These are phyloP conservation scores for Odocoileus hemionus DNA, from an alignment of 2,113 vertebrate genomes.

Conservation along the genomic window DNA sequence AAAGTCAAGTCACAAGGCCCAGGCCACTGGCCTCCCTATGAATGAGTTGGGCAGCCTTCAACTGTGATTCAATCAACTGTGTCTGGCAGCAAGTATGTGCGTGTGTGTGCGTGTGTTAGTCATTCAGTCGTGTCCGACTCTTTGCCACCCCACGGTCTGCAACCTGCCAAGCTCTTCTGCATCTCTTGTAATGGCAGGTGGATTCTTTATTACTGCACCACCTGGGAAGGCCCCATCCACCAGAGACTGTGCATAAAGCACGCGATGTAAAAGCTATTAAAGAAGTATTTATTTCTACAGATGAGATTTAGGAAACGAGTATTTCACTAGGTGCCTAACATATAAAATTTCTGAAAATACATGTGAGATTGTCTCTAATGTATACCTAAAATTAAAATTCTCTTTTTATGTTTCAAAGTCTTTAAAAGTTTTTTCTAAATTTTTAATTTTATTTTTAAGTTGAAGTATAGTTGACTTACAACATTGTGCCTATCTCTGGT, in stretches of 20 bases:
- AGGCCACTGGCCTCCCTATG: not conserved
- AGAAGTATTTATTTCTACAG: not conserved
- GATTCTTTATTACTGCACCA: not conserved
- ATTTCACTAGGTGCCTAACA: not conserved
- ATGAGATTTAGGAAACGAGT: not conserved
- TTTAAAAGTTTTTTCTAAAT: not conserved
- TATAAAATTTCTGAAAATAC: not conserved
- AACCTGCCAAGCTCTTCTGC: not conserved
- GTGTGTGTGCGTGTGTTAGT: not conserved
- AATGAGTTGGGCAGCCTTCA: not conserved
- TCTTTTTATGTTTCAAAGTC: not conserved
- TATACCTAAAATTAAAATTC: not conserved
- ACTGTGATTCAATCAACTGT: not conserved
- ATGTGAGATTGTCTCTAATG: not conserved
- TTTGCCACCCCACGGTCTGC: not conserved
- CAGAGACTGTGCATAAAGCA: not conserved
- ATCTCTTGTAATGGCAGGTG: not conserved
- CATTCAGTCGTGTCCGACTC: not conserved
- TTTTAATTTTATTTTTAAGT: not conserved
- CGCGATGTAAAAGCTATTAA: not conserved
- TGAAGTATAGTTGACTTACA: not conserved
- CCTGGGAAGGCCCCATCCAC: not conserved
- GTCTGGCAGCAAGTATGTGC: not conserved
- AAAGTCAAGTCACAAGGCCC: not conserved
- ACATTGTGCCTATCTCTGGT: not conserved